Percentiles rank a stretch among this genome's conserved stretches.
phyloP scores from a whole-genome alignment of 1,140 invertebrate genomes.

The Pentalonia nigronervosa region DNA sequence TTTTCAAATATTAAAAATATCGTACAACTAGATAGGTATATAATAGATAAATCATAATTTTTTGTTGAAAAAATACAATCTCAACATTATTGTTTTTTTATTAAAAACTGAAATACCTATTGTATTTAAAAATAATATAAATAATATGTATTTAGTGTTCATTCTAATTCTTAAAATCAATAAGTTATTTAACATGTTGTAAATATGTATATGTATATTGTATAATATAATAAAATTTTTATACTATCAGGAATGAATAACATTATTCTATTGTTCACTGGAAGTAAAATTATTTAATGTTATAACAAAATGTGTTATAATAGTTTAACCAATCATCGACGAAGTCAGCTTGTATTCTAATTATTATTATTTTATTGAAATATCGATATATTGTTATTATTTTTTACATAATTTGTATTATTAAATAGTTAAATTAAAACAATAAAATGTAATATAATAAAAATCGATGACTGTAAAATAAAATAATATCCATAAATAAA shows the following conservation, averaged over 20 bases:
- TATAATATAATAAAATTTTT: not conserved
- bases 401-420: not conserved
- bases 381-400: not conserved
- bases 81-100: not conserved
- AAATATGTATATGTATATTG: not conserved
- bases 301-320: not conserved
- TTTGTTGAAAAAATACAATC: not conserved
- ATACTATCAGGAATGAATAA: not conserved
- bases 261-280: not conserved
- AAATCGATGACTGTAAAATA: not conserved
- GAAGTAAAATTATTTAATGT: not conserved
- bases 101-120: not conserved
- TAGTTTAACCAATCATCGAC: not conserved
- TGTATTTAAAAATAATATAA: not conserved
- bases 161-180: not conserved
- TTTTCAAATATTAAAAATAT: not conserved
- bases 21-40: not conserved
- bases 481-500: not conserved
- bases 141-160: not conserved
- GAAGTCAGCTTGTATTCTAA: not conserved
- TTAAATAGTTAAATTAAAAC: no score
- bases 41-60: not conserved
- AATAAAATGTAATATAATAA: no score
- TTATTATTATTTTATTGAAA: not conserved
- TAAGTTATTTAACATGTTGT: not conserved